These are phyloP conservation scores for Diabrotica balteata DNA, from an alignment of 2,888 invertebrate species.

Conservation along the genomic window DNA sequence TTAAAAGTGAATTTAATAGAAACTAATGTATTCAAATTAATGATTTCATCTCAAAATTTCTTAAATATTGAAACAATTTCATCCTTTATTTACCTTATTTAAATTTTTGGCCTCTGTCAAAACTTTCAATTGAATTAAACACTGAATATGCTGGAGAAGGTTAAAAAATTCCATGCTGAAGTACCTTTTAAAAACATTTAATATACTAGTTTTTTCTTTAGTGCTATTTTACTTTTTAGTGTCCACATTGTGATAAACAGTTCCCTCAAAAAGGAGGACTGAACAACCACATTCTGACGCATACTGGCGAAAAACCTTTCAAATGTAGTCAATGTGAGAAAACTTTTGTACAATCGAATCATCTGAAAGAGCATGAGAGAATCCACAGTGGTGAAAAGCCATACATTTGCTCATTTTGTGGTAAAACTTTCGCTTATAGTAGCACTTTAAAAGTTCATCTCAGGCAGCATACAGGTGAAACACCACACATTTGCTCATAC, in stretches of 20 bases:
- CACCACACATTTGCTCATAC: slow-evolving; percentile 59
- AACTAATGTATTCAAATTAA: too few relatives aligned
- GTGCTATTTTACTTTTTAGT: slow-evolving; percentile 26
- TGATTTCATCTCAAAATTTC: too few relatives aligned
- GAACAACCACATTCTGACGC: slow-evolving; percentile 50
- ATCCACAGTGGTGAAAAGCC: slow-evolving; percentile 53
- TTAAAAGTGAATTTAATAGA: too few relatives aligned
- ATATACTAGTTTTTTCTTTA: too few relatives aligned
- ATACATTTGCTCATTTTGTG: slow-evolving; percentile 41
- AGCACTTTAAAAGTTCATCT: slow-evolving; percentile 60
- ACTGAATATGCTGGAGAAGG: too few relatives aligned
- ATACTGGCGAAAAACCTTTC: slow-evolving; percentile 54
- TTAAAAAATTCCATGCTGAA: too few relatives aligned
- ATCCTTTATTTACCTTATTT: too few relatives aligned
- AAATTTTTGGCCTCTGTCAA: too few relatives aligned
- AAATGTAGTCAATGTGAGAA: slow-evolving; percentile 58
- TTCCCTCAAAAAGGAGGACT: slow-evolving; percentile 50
- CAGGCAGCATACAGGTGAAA: slow-evolving; percentile 59
- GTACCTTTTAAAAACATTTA: too few relatives aligned
- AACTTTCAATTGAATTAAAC: too few relatives aligned
- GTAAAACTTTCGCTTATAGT: slow-evolving; percentile 56
- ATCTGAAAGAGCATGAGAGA: slow-evolving; percentile 50
- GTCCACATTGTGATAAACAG: slow-evolving; percentile 49
- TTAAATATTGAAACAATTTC: too few relatives aligned
- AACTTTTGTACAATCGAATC: slow-evolving; percentile 50